Evolutionary conservation across 2,888 invertebrate species (phyloP).

Genomic region (Camptogramma bilineatum): DNA sequence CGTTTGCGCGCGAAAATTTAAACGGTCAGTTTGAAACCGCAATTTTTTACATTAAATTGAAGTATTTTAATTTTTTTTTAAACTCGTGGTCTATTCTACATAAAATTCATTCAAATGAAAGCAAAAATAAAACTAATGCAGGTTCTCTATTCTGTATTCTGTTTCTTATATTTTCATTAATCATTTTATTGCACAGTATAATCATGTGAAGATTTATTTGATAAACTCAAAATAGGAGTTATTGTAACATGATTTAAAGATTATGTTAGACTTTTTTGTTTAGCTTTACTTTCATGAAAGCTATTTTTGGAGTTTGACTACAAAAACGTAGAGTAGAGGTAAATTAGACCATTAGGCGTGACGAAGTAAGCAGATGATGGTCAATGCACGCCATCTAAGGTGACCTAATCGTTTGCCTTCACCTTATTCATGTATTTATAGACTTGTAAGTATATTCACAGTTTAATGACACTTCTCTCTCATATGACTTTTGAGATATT

Average conservation of each 20-base stretch:
- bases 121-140: too few species aligned
- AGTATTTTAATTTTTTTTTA: too few species aligned
- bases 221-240: neutral
- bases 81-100: too few species aligned
- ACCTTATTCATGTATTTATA: conserved; percentile 59
- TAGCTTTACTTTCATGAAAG: neutral
- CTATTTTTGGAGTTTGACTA: neutral
- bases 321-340: neutral
- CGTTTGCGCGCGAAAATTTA: too few species aligned
- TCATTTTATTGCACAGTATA: neutral
- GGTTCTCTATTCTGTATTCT: conserved; percentile 13
- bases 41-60: too few species aligned
- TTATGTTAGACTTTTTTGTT: neutral
- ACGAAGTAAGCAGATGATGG: conserved; percentile 46
- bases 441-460: conserved; percentile 37
- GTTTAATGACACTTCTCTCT: conserved; percentile 45
- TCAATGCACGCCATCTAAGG: conserved; percentile 47
- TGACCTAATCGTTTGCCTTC: conserved; percentile 67
- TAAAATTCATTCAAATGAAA: too few species aligned
- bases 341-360: conserved; percentile 29
- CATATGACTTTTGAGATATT: conserved; percentile 8
- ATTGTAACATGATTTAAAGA: neutral
- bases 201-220: neutral
- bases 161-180: neutral
- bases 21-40: too few species aligned